phyloP scores from a whole-genome alignment of 2,888 invertebrate genomes.

The Ceriagrion tenellum region DNA sequence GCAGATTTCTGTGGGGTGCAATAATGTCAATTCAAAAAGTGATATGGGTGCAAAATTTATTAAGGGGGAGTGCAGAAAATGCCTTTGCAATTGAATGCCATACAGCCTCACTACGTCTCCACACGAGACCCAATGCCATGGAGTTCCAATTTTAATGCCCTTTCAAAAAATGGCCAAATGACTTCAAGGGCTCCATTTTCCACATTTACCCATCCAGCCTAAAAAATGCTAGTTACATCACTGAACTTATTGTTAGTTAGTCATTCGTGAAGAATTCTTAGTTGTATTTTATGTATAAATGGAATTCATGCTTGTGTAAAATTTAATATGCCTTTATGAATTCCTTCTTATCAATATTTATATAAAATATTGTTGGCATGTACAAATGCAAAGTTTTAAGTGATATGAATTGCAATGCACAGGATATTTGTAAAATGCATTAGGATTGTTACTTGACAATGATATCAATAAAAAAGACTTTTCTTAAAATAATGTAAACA shows the following conservation, averaged over 20 bases:
- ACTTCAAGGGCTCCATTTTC: background rate
- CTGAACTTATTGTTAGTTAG: conserved; percentile 27
- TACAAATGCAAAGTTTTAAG: conserved; percentile 47
- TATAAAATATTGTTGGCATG: conserved; percentile 29
- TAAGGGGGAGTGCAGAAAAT: background rate
- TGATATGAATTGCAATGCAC: conserved; percentile 42
- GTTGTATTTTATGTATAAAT: conserved; percentile 35
- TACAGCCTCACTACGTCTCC: background rate
- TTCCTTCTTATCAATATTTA: conserved; percentile 18
- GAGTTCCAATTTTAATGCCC: background rate
- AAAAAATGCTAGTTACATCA: conserved; percentile 31
- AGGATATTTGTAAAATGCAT: conserved; percentile 42
- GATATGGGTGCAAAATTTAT: background rate
- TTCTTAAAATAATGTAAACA: background rate
- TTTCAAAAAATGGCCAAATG: background rate
- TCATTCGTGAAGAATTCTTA: conserved; percentile 31
- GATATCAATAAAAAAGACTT: conserved; percentile 56
- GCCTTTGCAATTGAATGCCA: background rate
- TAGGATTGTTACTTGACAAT: conserved; percentile 53
- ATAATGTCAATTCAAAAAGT: background rate
- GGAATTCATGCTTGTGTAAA: conserved; percentile 43
- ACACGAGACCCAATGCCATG: background rate
- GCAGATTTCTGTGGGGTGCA: background rate
- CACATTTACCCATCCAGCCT: conserved; percentile 25
- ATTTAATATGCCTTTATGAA: conserved; percentile 40